Evolutionary conservation across 2,888 invertebrate genomes (phyloP), one percentile per base, ranked within the genome.

Genomic region (Nematopogon swammerdamellus): DNA sequence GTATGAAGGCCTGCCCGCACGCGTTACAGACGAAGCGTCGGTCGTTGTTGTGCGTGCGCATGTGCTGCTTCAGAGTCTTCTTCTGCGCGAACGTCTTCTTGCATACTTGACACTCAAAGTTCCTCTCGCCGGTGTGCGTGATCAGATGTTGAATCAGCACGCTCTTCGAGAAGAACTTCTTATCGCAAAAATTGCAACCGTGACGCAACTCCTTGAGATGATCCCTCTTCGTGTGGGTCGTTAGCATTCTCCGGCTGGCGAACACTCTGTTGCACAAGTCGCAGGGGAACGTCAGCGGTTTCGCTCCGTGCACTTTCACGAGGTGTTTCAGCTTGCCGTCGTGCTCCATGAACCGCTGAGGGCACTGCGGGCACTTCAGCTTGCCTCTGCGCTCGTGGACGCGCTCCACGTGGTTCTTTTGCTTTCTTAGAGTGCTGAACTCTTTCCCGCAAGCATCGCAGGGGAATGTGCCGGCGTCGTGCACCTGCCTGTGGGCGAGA

Each of bases 51-150:
- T 84, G 85, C 1, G 81, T 83, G 44, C 85, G 59, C 54, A 82
- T 77, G 57, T 85, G 85, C 20, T 84, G 83, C 44, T 83, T 84
- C 20, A 85, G 55, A 0, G 84, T 82, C 36, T 82, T 83, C 4
- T 82, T 63, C 48, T 84, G 70, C 0, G 84, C 84, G 58, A 85
- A 85, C 17, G 79, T 79, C 54, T 85, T 85, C 2, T 82, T 82
- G 58, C 85, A 85, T 44, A 80, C 71, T 20, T 80, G 79, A 57
- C 85, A 85, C 2, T 80, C 63, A 54, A 80, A 84, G n/a, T 80
- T 76, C 54, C 81, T 72, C 43, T 82, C 82, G 0, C 80, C 76
- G 0, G 82, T 82, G 50, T 84, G 84, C 19, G 64, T 68, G 5
- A 46, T 63, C 68, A 81, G 80, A 48, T 83, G 83, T 10, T 82